phyloP scores from a whole-genome alignment of 2,113 vertebrate genomes.

The Cephalopholis sonnerati region DNA sequence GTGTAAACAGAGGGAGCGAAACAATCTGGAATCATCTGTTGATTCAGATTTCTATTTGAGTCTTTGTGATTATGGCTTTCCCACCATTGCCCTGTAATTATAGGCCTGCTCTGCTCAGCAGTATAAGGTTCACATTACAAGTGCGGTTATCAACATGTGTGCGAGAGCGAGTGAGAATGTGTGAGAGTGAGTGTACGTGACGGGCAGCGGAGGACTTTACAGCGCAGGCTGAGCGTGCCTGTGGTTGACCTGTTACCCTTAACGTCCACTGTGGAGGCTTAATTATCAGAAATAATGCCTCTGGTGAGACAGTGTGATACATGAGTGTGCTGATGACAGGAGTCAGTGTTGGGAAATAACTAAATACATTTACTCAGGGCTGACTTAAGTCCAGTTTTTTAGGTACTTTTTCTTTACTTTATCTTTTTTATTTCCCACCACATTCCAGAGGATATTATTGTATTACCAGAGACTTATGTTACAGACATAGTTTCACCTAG shows the following conservation, averaged over 20 bases:
- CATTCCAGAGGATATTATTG: background rate
- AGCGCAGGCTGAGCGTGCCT: slow-evolving; percentile 54
- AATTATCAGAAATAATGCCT: slow-evolving; percentile 55
- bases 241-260: slow-evolving; percentile 66
- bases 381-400: background rate
- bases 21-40: slow-evolving; percentile 80
- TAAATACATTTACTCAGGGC: background rate
- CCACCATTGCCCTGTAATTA: slow-evolving; percentile 78
- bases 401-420: background rate
- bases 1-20: slow-evolving; percentile 72
- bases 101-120: slow-evolving; percentile 64
- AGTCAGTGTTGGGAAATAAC: slow-evolving; percentile 1
- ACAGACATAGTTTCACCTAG: no score
- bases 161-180: slow-evolving; percentile 73
- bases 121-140: slow-evolving; percentile 77
- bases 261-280: slow-evolving; percentile 52
- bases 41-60: slow-evolving; percentile 82
- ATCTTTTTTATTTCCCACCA: background rate
- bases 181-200: slow-evolving; percentile 72
- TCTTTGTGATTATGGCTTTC: slow-evolving; percentile 82
- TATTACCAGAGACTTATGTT: background rate
- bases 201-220: slow-evolving; percentile 30
- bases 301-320: slow-evolving; percentile 26
- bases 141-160: slow-evolving; percentile 82
- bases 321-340: slow-evolving; percentile 33